These are phyloP conservation scores for Chymomyza fuscimana DNA, from an alignment of 2,888 invertebrate genomes.

Conservation along the genomic window DNA sequence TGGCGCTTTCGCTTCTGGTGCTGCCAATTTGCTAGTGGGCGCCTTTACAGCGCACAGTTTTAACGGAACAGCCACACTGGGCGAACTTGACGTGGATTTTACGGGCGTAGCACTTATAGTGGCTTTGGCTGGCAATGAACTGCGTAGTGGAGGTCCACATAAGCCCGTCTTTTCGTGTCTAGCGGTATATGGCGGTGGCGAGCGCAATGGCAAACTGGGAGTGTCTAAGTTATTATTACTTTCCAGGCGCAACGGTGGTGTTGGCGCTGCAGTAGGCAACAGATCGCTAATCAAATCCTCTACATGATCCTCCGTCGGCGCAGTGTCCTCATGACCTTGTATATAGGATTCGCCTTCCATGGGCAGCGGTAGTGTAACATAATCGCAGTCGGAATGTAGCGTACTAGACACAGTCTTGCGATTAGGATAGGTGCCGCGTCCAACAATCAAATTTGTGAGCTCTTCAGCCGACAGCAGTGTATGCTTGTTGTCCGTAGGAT, in stretches of 20 bases:
- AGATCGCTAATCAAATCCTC: constrained; percentile 80
- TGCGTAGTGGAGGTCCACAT: constrained; percentile 76
- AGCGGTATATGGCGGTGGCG: constrained; percentile 87
- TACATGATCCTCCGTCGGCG: constrained; percentile 81
- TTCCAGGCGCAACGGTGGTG: constrained; percentile 86
- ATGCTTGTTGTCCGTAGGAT: constrained; percentile 89
- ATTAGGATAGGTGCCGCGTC: constrained; percentile 87
- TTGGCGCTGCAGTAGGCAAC: constrained; percentile 82
- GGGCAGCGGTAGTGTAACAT: constrained; percentile 86
- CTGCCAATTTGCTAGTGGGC: constrained; percentile 18
- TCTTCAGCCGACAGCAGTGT: constrained; percentile 90
- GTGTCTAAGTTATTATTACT: constrained; percentile 81
- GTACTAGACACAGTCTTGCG: constrained; percentile 90
- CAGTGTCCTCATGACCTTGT: constrained; percentile 83
- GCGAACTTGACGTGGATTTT: constrained; percentile 42
- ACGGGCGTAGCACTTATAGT: constrained; percentile 23
- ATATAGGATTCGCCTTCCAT: constrained; percentile 82
- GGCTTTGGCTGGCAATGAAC: constrained; percentile 29
- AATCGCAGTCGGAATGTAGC: constrained; percentile 93
- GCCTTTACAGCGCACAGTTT: background rate
- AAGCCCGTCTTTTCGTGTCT: constrained; percentile 83
- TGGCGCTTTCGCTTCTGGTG: constrained; percentile 35
- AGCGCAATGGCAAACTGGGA: constrained; percentile 80
- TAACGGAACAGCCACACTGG: constrained; percentile 21
- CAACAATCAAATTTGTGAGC: constrained; percentile 90